Base-by-base conservation (phyloP, 2,113 vertebrate genomes). In the Gavialis gangeticus region DNA sequence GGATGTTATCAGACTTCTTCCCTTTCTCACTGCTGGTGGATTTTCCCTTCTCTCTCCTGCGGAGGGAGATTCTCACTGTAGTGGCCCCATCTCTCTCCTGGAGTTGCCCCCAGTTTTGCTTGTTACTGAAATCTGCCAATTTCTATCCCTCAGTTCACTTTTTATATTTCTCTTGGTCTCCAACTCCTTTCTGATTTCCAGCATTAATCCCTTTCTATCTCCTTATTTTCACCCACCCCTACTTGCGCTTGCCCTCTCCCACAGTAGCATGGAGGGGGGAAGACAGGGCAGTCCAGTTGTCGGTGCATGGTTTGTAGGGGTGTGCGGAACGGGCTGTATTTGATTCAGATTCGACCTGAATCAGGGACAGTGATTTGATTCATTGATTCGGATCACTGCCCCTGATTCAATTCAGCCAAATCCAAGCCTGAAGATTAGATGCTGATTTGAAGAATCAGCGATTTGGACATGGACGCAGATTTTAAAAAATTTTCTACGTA, bases 151-250 rank as follows among this genome's bases (percentile, higher is more conserved):
- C 5, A 3, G 8, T 16, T 54, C 62, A 11, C 19, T 27, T 30
- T 34, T 5, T 11, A 4, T 60, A 15, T 24, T 84, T 34, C 80
- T 73, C 14, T 0, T 0, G 76, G 3, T 76, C 78, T 83, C 0
- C 0, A 11, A 1, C 24, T 34, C 58, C 24, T 63, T 80, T 37
- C 78, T 54, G 17, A 18, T 27, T 76, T 24, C 24, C 9, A 27
- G 21, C 27, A 5, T n/a, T 78, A 56, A n/a, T 12, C 67, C 66
- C 19, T 46, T 73, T 46, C 30, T 24, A 7, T 46, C 21, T 21
- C 5, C 46, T 22, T 34, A 19, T 22, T 73, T 12, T 34, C 34
- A 37, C 34, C 69, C 46, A 46, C 21, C 21, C 21, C 19, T 12
- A 30, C 30, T 24, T 30, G 30, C 22, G 69, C 34, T 22, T 14